Evolutionary conservation across 2,113 vertebrate species (phyloP).

Genomic region (Dendrocopos noguchii): DNA sequence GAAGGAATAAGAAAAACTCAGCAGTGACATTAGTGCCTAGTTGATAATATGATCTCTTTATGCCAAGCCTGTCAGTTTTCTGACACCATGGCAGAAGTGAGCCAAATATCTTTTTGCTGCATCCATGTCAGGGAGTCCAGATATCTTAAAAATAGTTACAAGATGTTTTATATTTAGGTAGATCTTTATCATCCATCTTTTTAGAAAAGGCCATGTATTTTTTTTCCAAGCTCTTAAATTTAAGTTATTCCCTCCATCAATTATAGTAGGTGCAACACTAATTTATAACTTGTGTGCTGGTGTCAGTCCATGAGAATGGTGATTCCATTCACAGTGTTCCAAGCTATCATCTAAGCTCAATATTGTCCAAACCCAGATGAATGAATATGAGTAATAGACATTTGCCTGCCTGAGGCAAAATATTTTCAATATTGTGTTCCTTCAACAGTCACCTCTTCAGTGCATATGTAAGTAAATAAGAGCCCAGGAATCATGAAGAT

Average conservation of each 20-base stretch:
- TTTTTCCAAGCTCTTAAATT: neutral
- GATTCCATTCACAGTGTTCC: neutral
- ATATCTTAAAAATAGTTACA: neutral
- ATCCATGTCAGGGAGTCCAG: neutral
- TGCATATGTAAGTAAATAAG: neutral
- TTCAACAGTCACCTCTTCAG: neutral
- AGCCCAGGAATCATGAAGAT: neutral
- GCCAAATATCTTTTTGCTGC: neutral
- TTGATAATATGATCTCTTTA: neutral
- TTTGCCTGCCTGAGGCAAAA: neutral
- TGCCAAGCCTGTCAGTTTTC: neutral
- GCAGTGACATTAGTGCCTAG: neutral
- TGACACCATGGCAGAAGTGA: neutral
- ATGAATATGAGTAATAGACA: neutral
- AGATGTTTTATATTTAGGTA: neutral
- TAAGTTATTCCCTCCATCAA: neutral
- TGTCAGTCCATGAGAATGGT: neutral
- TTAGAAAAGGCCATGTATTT: neutral
- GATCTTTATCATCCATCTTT: neutral
- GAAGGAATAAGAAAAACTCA: conserved; percentile 1
- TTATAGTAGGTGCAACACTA: neutral
- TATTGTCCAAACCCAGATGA: neutral
- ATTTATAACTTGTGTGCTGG: neutral
- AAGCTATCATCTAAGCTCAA: neutral
- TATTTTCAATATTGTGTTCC: neutral